Evolutionary conservation across 2,113 vertebrate species (phyloP).

Genomic region (Craseonycteris thonglongyai): DNA sequence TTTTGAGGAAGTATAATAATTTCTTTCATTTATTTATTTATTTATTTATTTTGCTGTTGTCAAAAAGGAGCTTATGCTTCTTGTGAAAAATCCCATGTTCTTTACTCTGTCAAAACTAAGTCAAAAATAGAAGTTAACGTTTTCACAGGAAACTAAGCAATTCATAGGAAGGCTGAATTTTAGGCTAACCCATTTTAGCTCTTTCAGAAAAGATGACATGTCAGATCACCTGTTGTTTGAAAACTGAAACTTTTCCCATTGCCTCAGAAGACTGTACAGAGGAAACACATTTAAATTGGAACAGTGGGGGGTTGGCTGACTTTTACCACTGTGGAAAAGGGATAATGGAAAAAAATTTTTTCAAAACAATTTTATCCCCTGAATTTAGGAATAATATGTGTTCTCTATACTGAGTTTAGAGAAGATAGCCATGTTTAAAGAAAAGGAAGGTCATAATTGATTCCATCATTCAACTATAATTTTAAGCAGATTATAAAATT

Average conservation of each 20-base stretch:
- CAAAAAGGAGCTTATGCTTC: not conserved
- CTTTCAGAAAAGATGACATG: conserved; percentile 32
- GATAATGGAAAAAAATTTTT: not conserved
- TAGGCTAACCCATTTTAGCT: conserved; percentile 37
- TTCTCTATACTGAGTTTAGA: not conserved
- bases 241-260: not conserved
- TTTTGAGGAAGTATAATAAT: conserved; percentile 12
- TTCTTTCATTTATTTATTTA: not conserved
- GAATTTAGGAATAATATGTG: not conserved
- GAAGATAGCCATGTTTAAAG: not conserved
- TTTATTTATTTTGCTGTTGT: conserved; percentile 19
- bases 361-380: not conserved
- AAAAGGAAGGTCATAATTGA: not conserved
- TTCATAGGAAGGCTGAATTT: conserved; percentile 21
- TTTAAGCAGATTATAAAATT: not conserved
- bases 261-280: conserved; percentile 4
- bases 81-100: not conserved
- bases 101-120: conserved; percentile 31
- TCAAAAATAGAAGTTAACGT: conserved; percentile 39
- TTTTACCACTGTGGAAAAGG: not conserved
- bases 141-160: conserved; percentile 36
- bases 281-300: conserved; percentile 51
- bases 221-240: conserved; percentile 54
- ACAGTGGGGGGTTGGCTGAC: not conserved
- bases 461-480: not conserved